These are phyloP conservation scores for Actinia equina DNA, from an alignment of 64 coral and sea anemone genomes.

Conservation along the genomic window DNA sequence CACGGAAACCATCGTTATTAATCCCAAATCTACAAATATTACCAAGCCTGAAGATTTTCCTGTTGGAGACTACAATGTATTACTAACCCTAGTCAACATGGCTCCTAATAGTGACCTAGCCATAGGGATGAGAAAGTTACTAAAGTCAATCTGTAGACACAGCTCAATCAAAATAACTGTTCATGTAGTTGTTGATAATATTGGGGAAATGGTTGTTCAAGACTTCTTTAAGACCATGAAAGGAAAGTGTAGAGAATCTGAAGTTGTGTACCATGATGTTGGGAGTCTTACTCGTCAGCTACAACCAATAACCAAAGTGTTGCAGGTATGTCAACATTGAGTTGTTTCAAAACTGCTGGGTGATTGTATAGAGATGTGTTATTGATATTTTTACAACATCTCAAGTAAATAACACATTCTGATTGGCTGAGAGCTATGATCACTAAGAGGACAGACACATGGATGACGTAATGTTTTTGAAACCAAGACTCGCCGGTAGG, in stretches of 20 bases:
- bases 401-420: no score
- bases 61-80: constrained; percentile 26
- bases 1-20: neutral
- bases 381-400: no score
- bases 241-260: constrained; percentile 1
- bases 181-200: constrained; percentile 29
- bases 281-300: constrained; percentile 34
- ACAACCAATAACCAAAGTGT: constrained; percentile 39
- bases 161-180: constrained; percentile 14
- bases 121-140: constrained; percentile 21
- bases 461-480: no score
- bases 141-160: constrained; percentile 35
- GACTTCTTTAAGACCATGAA: constrained; percentile 7
- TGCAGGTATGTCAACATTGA: constrained; percentile 44
- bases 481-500: no score
- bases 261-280: constrained; percentile 55
- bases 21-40: neutral
- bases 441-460: no score
- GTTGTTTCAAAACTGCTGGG: neutral
- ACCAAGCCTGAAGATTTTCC: neutral
- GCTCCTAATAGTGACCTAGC: constrained; percentile 26
- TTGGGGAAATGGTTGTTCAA: constrained; percentile 16
- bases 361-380: no score
- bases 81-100: constrained; percentile 41
- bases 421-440: no score